Conservation (phyloP, 2,113 vertebrate species). For the Vicugna pacos region DNA sequence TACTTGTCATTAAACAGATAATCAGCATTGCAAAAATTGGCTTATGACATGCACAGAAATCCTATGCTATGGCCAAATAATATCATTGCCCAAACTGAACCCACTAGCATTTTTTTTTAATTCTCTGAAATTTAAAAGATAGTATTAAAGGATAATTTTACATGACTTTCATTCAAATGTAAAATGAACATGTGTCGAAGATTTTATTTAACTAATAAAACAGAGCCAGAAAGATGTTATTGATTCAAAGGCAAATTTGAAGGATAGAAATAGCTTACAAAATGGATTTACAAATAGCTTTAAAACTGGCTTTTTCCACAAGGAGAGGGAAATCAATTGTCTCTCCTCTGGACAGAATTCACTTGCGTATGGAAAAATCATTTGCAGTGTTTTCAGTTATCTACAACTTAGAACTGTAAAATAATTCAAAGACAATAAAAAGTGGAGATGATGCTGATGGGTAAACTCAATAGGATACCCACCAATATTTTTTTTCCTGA, state of each 20-base stretch:
- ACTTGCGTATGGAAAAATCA: slow-evolving; percentile 13
- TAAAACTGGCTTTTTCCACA: slow-evolving; percentile 11
- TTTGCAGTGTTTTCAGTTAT: background rate
- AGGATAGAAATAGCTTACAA: background rate
- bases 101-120: background rate
- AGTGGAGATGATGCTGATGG: background rate
- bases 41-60: background rate
- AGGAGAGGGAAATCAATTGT: background rate
- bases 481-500: background rate
- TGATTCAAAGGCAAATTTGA: slow-evolving; percentile 6
- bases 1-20: slow-evolving; percentile 5
- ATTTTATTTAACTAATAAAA: slow-evolving; percentile 24
- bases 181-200: background rate
- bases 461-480: background rate
- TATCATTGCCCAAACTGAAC: background rate
- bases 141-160: background rate
- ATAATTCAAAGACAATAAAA: slow-evolving; percentile 1
- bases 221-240: background rate
- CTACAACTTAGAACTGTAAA: background rate
- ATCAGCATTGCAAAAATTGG: slow-evolving; percentile 11
- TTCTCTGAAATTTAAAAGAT: slow-evolving; percentile 17
- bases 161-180: background rate
- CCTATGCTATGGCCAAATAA: background rate
- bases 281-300: background rate
- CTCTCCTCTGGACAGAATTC: background rate